These are phyloP conservation scores for Paramormyrops hopkinsi DNA, from an alignment of 2,797 vertebrate genomes.

Conservation along the genomic window DNA sequence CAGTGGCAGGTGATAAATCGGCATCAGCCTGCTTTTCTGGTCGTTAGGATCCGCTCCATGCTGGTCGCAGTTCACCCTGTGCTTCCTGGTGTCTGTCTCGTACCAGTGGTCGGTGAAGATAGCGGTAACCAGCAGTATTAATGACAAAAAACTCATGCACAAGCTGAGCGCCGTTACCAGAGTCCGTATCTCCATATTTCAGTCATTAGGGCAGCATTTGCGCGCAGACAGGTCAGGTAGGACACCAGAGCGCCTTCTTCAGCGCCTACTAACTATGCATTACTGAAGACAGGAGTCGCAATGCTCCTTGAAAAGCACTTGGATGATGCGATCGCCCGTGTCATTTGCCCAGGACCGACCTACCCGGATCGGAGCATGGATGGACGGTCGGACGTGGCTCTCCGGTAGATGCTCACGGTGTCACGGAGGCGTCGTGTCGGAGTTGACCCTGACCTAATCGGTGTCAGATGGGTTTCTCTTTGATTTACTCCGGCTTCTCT, in stretches of 20 bases:
- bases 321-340: not conserved
- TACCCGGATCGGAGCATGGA: not conserved
- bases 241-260: not conserved
- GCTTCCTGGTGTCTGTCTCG: constrained; percentile 56
- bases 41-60: constrained; percentile 47
- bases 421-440: not conserved
- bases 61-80: constrained; percentile 54
- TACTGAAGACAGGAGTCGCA: not conserved
- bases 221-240: constrained; percentile 1
- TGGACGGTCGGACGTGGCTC: not conserved
- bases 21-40: constrained; percentile 57
- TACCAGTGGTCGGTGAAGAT: constrained; percentile 58
- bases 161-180: constrained; percentile 52
- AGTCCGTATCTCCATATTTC: constrained; percentile 53
- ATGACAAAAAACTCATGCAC: constrained; percentile 50
- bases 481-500: not conserved
- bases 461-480: not conserved
- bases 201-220: constrained; percentile 9
- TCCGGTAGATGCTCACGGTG: not conserved
- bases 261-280: not conserved
- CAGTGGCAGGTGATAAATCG: constrained; percentile 78
- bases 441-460: not conserved
- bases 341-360: not conserved
- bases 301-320: constrained; percentile 12
- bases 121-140: constrained; percentile 55